Evolutionary conservation across 2,797 vertebrate genomes (phyloP).

Genomic region (Valencia hispanica): DNA sequence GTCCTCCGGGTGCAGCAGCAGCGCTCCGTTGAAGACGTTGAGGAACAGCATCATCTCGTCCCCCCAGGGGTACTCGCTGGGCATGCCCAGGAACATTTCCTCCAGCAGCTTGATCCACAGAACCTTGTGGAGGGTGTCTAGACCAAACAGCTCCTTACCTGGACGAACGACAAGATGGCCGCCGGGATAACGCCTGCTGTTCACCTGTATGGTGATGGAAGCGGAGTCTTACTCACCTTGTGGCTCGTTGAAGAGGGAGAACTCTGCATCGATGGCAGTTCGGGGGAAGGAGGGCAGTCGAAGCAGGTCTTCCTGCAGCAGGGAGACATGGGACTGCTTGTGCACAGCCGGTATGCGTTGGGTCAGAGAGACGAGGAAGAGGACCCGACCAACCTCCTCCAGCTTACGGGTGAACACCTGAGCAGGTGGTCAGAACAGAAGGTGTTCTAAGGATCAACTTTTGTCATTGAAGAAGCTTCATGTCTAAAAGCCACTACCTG

Average conservation of each 20-base stretch:
- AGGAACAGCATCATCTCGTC: conserved; percentile 99
- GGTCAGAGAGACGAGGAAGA: conserved; percentile 96
- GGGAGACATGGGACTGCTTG: conserved; percentile 97
- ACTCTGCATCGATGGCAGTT: conserved; percentile 96
- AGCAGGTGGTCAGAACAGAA: neutral
- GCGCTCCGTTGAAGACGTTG: conserved; percentile 95
- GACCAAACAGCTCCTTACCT: conserved; percentile 96
- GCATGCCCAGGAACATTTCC: conserved; percentile 99
- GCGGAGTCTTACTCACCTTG: conserved; percentile 82
- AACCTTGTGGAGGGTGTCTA: conserved; percentile 98
- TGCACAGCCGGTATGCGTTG: conserved; percentile 94
- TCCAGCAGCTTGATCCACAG: conserved; percentile 98
- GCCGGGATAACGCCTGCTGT: neutral
- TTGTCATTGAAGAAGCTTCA: neutral
- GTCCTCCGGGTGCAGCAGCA: conserved; percentile 97
- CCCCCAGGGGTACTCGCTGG: conserved; percentile 98
- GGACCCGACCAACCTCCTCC: conserved; percentile 94
- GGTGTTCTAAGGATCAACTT: neutral
- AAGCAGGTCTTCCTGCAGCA: conserved; percentile 97
- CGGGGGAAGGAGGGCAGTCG: conserved; percentile 96
- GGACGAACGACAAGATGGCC: conserved; percentile 3
- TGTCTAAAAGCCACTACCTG: conserved; percentile 79
- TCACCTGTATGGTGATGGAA: neutral
- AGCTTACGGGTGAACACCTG: conserved; percentile 98
- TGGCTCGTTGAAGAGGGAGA: conserved; percentile 94